Evolutionary conservation across 2,797 vertebrate species (phyloP), one percentile per base, ranked within the genome.

Genomic region (Rousettus madagascariensis): DNA sequence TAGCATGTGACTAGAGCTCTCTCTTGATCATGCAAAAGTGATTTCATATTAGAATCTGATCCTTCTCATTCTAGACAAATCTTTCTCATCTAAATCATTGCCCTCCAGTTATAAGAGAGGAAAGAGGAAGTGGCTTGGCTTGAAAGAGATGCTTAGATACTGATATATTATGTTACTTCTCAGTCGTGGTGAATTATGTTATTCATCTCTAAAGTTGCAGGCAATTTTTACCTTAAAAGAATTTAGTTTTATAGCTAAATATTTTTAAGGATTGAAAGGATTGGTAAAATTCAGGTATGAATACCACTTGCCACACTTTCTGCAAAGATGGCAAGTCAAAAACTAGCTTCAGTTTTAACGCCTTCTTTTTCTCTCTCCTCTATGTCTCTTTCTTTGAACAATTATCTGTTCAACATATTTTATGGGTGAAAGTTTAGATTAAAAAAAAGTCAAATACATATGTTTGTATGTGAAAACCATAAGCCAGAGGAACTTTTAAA

Each of bases 21-120:
- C 78, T 71, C 65, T 96, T 41, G 20, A 59, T 94, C 71, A 65
- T 12, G 38, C 66, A 78, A 93, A 95, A 95, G 36, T 93, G 92
- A 90, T 97, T 97, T 94, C 63, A 87, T 91, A 92, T 65, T 92
- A 95, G 92, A 93, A 94, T 87, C 89, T 85, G 93, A 95, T 93
- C 86, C 75, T 92, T 93, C 87, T 83, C 94, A 86, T 96, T 91
- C 88, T 38, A 77, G 80, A 46, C 59, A 69, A 95, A 94, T 95
- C 92, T 91, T 15, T 61, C 90, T 95, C 85, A 91, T 96, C 41
- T 65, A 92, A 97, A 78, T 96, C 30, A 30, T 80, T 94, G 85
- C 68, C 63, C 53, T 93, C 89, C 22, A 43, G 24, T 82, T 90
- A 24, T 1, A 43, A 82, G 68, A 61, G 38, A 85, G 36, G 53